These are phyloP conservation scores for Syngnathus typhle DNA, from an alignment of 2,113 vertebrate genomes.

Conservation along the genomic window DNA sequence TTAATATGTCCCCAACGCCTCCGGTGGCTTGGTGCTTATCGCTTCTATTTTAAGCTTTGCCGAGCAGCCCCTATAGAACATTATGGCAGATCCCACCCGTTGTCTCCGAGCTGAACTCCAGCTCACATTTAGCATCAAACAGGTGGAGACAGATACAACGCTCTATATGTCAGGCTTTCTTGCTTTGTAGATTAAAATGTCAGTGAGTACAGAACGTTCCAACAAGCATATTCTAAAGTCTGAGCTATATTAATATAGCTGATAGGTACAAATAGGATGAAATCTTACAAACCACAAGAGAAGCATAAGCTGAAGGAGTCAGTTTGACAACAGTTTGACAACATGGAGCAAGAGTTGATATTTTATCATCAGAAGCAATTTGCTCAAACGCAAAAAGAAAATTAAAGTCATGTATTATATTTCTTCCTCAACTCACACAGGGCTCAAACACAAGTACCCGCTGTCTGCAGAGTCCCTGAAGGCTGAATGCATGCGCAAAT, in stretches of 20 bases:
- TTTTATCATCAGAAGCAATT: constrained; percentile 15
- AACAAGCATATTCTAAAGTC: constrained; percentile 35
- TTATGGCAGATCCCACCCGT: constrained; percentile 40
- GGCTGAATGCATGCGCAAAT: too few relatives aligned
- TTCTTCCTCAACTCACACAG: constrained; percentile 2
- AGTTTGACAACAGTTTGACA: constrained; percentile 52
- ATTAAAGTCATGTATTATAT: constrained; percentile 18
- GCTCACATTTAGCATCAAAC: constrained; percentile 49
- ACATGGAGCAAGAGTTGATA: constrained; percentile 30
- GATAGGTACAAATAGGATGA: constrained; percentile 42
- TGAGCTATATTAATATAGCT: constrained; percentile 29
- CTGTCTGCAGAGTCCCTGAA: background rate
- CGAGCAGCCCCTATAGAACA: constrained; percentile 43
- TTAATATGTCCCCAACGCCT: constrained; percentile 27
- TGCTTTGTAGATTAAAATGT: constrained; percentile 63
- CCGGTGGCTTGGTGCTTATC: constrained; percentile 33
- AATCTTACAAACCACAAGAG: constrained; percentile 41
- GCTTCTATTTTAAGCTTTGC: constrained; percentile 48
- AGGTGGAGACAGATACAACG: constrained; percentile 43
- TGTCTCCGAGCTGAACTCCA: constrained; percentile 34
- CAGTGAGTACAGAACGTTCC: constrained; percentile 42
- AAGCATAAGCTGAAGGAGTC: constrained; percentile 36
- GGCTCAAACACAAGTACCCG: background rate
- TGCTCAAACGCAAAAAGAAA: constrained; percentile 5
- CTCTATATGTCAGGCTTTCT: constrained; percentile 42